Evolutionary conservation across 2,888 invertebrate species (phyloP).

Genomic region (Ethmia dodecea): DNA sequence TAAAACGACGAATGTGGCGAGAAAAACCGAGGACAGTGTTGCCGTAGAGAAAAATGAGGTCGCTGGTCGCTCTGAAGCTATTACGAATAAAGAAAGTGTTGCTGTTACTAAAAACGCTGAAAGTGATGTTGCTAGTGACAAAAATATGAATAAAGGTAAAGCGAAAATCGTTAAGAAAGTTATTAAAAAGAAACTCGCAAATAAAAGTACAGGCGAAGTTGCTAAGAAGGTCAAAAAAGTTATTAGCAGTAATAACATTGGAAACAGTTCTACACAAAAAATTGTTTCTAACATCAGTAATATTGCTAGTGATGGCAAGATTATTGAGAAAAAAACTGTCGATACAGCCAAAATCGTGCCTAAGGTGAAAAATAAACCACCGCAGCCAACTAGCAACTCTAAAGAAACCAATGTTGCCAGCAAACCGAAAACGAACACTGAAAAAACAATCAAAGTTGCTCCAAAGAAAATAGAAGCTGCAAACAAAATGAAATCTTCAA

Average conservation of each 20-base stretch:
- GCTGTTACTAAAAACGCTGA: constrained; percentile 8
- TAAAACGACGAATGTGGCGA: neutral
- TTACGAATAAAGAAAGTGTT: constrained; percentile 2
- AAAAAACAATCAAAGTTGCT: constrained; percentile 1
- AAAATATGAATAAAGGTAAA: neutral
- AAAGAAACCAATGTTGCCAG: no score
- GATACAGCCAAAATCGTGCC: no score
- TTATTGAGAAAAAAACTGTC: no score
- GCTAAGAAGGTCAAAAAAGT: neutral
- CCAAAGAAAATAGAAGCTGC: no score
- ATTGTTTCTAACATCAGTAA: no score
- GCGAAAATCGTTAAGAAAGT: neutral
- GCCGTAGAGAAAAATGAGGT: constrained; percentile 1
- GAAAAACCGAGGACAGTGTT: neutral
- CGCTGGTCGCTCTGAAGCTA: constrained; percentile 8
- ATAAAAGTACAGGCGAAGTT: neutral
- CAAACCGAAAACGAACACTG: no score
- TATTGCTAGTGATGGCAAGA: no score
- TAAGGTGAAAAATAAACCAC: no score
- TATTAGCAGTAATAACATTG: neutral
- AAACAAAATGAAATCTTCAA: no score
- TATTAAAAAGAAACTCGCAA: neutral
- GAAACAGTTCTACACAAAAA: no score
- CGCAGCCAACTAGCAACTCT: no score
- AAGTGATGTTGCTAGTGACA: constrained; percentile 5